phyloP scores from a whole-genome alignment of 2,888 invertebrate species.

The Drosophila longiperda region DNA sequence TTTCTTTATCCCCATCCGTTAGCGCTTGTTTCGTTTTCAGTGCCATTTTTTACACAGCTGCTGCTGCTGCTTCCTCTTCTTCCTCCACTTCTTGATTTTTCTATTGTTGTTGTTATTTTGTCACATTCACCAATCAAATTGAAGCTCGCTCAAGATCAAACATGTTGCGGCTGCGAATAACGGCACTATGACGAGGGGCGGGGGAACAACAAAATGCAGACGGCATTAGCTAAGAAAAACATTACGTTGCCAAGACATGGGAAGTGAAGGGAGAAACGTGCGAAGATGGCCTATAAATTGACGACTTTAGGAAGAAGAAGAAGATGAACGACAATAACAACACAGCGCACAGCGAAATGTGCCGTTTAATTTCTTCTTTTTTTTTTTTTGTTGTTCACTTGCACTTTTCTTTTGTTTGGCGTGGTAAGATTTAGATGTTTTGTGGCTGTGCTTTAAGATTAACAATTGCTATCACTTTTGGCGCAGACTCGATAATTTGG shows the following conservation, averaged over 20 bases:
- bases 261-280: background rate
- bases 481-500: conserved; percentile 77
- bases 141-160: conserved; percentile 15
- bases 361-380: conserved; percentile 19
- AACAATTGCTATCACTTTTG: conserved; percentile 71
- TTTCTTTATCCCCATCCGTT: conserved; percentile 13
- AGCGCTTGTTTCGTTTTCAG: conserved; percentile 30
- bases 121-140: conserved; percentile 15
- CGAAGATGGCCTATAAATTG: background rate
- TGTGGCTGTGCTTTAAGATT: conserved; percentile 53
- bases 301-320: background rate
- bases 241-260: background rate
- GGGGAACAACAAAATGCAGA: background rate
- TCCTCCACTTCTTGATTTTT: conserved; percentile 19
- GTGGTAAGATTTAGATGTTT: conserved; percentile 2
- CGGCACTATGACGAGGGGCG: background rate
- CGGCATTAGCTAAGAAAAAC: background rate
- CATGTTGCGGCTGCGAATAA: conserved; percentile 19
- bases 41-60: conserved; percentile 48
- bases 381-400: conserved; percentile 29
- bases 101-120: conserved; percentile 19
- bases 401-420: conserved; percentile 22
- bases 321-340: conserved; percentile 8
- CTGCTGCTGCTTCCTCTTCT: conserved; percentile 20
- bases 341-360: conserved; percentile 13